Evolutionary conservation across 2,888 invertebrate species (phyloP), one percentile per base, ranked within the genome.

Genomic region (Leucozona laternaria): DNA sequence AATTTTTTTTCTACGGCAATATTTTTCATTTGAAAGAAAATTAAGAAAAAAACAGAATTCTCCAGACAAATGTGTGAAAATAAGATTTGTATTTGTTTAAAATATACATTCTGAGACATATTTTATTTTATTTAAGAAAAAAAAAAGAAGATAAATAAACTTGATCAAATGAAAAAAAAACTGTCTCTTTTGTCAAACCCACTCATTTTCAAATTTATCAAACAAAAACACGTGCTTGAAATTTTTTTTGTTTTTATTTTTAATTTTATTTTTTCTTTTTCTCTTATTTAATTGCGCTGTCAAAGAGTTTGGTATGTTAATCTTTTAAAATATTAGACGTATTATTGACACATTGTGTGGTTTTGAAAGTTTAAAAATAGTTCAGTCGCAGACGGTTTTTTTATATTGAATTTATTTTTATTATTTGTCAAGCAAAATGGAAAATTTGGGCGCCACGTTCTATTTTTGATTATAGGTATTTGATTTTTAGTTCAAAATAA

Each of bases 341-440:
- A 31, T n/a, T 53, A 68, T 68, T 40, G 68, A 68, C 68, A 72
- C 55, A 48, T 58, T 45, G 66, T 71, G 50, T 71, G 84, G 80
- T 77, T 72, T 80, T 81, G 72, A 76, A 76, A 58, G 43, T 57
- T 60, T 68, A 34, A 62, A 85, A 81, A 77, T 85, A 85, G 81
- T 50, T 60, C 37, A 73, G 25, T 45, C 57, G 34, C 64, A 84
- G 80, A 77, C 80, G 10, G 17, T 28, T 28, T 64, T 66, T 48
- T 48, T 20, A 8, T 57, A 17, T 57, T 34, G 17, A 57, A 31
- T 31, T 31, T 28, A 25, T 40, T 43, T 31, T 2, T 8, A 48
- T 20, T 48, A 4, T 31, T 48, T 64, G 4, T n/a, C 13, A 45
- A 2, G 0, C 28, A 45, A 64, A 64, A 17, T 20, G 8, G 7